phyloP scores from a whole-genome alignment of 1,140 invertebrate species.

The Drosophila chauvacae region DNA sequence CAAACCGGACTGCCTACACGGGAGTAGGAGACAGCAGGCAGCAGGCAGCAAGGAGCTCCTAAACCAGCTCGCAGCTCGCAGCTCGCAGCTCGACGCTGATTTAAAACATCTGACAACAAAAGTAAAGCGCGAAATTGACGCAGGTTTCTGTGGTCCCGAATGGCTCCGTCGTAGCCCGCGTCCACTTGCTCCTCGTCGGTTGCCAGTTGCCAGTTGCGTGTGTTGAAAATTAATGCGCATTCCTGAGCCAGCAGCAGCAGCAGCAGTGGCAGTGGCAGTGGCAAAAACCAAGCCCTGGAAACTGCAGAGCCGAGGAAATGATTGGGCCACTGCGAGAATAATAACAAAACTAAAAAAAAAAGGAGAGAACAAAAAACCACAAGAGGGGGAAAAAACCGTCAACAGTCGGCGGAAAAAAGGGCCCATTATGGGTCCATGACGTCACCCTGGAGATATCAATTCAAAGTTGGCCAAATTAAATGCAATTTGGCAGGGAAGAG shows the following conservation, averaged over 20 bases:
- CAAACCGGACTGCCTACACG: conserved; percentile 79
- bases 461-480: conserved; percentile 18
- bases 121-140: conserved; percentile 83
- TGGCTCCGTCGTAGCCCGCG: conserved; percentile 18
- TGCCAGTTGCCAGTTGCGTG: conserved; percentile 36
- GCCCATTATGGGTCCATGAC: neutral
- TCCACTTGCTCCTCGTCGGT: conserved; percentile 27
- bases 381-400: neutral
- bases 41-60: conserved; percentile 14
- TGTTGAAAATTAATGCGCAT: conserved; percentile 54
- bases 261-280: conserved; percentile 23
- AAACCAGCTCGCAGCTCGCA: conserved; percentile 41
- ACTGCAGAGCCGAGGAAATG: conserved; percentile 28
- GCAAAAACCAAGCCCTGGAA: conserved; percentile 9
- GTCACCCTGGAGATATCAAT: conserved; percentile 12
- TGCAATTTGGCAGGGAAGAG: conserved; percentile 2
- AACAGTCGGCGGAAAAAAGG: conserved; percentile 4
- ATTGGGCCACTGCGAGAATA: conserved; percentile 34
- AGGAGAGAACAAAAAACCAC: neutral
- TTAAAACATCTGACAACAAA: conserved; percentile 83
- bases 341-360: conserved; percentile 7
- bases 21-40: conserved; percentile 1
- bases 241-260: conserved; percentile 30
- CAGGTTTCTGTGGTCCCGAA: conserved; percentile 61
- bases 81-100: conserved; percentile 64